These are phyloP conservation scores for Kryptolebias ocellatus DNA, from an alignment of 2,797 vertebrate species.

Conservation along the genomic window DNA sequence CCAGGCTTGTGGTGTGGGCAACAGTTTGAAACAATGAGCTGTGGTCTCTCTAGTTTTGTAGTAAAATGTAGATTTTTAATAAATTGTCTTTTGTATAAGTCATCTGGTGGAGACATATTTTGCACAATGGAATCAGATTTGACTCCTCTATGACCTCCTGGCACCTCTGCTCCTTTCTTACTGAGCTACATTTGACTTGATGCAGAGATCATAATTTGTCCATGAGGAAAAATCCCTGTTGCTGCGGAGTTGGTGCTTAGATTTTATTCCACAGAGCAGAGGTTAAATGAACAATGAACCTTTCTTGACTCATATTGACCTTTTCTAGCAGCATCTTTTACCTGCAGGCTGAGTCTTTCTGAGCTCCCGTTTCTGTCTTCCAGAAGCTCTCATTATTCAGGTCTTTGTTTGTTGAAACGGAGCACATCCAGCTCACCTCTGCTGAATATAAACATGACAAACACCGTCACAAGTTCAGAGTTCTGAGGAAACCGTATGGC, in stretches of 20 bases:
- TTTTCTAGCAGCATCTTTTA: conserved; percentile 29
- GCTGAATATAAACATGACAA: conserved; percentile 22
- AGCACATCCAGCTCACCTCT: conserved; percentile 13
- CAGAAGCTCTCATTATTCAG: conserved; percentile 48
- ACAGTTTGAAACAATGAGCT: conserved; percentile 37
- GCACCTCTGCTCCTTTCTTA: conserved; percentile 1
- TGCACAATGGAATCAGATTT: neutral
- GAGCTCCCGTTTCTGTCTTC: conserved; percentile 43
- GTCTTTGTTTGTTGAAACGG: conserved; percentile 28
- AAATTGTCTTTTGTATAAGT: conserved; percentile 7
- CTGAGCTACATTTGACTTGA: conserved; percentile 12
- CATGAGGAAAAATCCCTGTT: conserved; percentile 4
- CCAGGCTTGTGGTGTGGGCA: conserved; percentile 45
- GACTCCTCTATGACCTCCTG: conserved; percentile 16
- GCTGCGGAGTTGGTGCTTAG: conserved; percentile 27
- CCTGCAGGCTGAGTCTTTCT: conserved; percentile 30
- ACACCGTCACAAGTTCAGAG: conserved; percentile 1
- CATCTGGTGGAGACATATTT: conserved; percentile 2
- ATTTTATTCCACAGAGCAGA: conserved; percentile 25
- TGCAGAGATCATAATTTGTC: conserved; percentile 26
- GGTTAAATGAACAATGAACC: conserved; percentile 45
- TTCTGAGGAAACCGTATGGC: conserved; percentile 13
- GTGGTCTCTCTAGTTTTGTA: neutral
- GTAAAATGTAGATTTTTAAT: neutral
- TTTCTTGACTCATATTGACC: conserved; percentile 32